Base-by-base conservation (phyloP, 2,113 vertebrate genomes). In the Strix aluco region DNA sequence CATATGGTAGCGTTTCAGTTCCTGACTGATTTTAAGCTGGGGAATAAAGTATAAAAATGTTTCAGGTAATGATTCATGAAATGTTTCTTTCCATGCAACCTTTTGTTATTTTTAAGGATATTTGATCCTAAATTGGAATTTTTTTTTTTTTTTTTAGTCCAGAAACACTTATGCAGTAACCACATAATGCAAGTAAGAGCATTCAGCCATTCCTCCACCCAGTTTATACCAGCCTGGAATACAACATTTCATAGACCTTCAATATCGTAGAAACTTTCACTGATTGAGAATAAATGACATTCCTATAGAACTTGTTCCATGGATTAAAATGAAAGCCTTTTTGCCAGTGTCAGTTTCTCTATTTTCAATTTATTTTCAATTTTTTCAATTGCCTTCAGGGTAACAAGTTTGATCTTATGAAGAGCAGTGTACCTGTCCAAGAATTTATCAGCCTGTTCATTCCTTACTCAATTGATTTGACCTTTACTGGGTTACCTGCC, bases 301-400 rank as follows among this genome's bases (percentile, higher is more conserved):
- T 57, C 61, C 72, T 70, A 14, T 25, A 15, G 59, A 94, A 51
- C 5, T 6, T 25, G 23, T 42, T 73, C 55, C 52, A 11, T 3
- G n/a, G 51, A 91, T 89, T 81, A 30, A 74, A 92, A 38, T 0
- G 1, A 70, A 72, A 72, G 0, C 61, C 23, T 92, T 30, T 89
- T 84, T 73, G 25, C n/a, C 26, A 4, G 13, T 7, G n/a, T 36
- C 67, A 6, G 32, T 74, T 55, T 65, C 65, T 81, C 65, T 15
- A 2, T 74, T 88, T 73, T 77, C 80, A 62, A 70, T 92, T 79
- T 91, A 72, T 73, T 94, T 94, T 74, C 49, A n/a, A 47, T 82
- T 88, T 91, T 78, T 90, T 10, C 82, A 29, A 47, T 63, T 62
- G 66, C 86, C 57, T 81, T 59, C 49, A 49, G 81, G 66, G 46